These are phyloP conservation scores for Xiphophorus maculatus DNA, from an alignment of 2,113 vertebrate genomes.

Conservation along the genomic window DNA sequence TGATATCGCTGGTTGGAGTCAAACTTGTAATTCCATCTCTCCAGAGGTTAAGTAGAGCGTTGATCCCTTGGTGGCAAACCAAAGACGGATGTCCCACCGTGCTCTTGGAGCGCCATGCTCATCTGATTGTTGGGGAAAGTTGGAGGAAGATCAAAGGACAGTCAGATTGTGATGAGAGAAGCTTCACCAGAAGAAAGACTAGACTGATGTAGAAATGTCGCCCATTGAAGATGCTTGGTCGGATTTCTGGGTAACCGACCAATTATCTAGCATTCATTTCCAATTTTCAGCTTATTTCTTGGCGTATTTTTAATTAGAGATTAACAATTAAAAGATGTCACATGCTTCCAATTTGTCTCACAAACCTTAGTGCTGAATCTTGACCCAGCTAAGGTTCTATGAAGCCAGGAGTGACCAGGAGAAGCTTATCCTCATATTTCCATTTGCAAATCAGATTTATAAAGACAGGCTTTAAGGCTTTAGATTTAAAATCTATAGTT, in stretches of 20 bases:
- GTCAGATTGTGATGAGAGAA: constrained; percentile 9
- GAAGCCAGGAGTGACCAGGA: neutral
- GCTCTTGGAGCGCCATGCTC: constrained; percentile 9
- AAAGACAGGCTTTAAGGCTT: no score
- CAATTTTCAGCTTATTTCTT: no score
- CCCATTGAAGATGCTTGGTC: neutral
- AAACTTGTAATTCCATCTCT: constrained; percentile 74
- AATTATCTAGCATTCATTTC: no score
- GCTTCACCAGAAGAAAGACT: constrained; percentile 3
- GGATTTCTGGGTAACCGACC: no score
- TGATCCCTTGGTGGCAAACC: constrained; percentile 56
- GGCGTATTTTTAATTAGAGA: no score
- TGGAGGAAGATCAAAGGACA: constrained; percentile 23
- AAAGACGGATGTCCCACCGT: constrained; percentile 61
- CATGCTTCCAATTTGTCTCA: no score
- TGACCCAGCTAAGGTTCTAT: no score
- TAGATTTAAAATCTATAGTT: neutral
- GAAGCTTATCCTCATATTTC: neutral
- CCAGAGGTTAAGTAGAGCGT: constrained; percentile 72
- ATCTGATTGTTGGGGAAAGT: constrained; percentile 33
- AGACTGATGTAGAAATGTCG: neutral
- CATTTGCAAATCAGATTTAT: neutral
- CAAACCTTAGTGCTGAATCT: no score
- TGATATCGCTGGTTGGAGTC: constrained; percentile 67
- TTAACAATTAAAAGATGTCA: no score